phyloP scores from a whole-genome alignment of 1,140 invertebrate genomes.

The Papilio polyxenes region DNA sequence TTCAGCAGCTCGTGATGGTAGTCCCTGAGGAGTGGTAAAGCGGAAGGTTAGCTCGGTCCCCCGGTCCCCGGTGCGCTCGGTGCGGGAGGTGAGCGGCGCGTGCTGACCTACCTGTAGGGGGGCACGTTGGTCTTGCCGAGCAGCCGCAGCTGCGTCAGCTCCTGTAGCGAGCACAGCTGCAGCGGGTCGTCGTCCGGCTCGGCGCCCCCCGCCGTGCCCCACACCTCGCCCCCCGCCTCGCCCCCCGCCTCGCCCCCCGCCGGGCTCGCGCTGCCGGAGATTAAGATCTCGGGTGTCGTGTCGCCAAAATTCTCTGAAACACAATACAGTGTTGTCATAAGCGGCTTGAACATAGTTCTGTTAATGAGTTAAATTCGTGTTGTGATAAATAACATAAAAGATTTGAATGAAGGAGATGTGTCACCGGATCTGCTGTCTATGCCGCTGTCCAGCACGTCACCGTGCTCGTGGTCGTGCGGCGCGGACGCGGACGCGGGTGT shows the following conservation, averaged over 20 bases:
- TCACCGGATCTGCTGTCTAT: conserved; percentile 48
- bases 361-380: no score
- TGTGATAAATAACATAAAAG: no score
- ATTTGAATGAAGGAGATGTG: no score
- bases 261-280: conserved; percentile 52
- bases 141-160: conserved; percentile 42
- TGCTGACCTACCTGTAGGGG: conserved; percentile 80
- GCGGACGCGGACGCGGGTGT: neutral
- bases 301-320: conserved; percentile 44
- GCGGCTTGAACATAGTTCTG: neutral
- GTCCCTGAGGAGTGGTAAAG: conserved; percentile 76
- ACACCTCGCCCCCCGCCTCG: conserved; percentile 46
- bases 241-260: conserved; percentile 49
- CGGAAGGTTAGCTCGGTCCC: neutral
- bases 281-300: conserved; percentile 55
- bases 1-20: conserved; percentile 94
- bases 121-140: conserved; percentile 74
- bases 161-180: no score
- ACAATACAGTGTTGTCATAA: neutral
- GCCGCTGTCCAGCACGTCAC: conserved; percentile 39
- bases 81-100: neutral
- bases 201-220: conserved; percentile 53
- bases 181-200: conserved; percentile 35
- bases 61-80: neutral
- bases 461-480: neutral